Percentiles rank a stretch among this genome's conserved stretches.
These are phyloP conservation scores for Sarcophaga peregrina DNA, from an alignment of 1,140 invertebrate species.

Conservation along the genomic window DNA sequence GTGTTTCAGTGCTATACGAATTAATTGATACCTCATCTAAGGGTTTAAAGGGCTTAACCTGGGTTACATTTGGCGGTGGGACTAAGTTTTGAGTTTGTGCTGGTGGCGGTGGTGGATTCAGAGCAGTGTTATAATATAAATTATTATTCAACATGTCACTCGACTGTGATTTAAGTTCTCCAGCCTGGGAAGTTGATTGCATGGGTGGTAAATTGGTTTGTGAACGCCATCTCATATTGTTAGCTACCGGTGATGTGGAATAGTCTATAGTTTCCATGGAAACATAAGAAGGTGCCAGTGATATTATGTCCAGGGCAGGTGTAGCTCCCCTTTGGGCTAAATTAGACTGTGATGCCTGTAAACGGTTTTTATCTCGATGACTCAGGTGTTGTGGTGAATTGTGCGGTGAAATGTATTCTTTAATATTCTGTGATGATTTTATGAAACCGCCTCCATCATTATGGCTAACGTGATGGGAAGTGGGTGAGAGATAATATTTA, in stretches of 20 bases:
- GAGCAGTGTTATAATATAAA: slow-evolving; percentile 43
- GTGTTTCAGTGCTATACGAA: slow-evolving; percentile 45
- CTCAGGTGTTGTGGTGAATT: slow-evolving; percentile 56
- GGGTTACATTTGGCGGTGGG: slow-evolving; percentile 29
- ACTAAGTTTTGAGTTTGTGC: neutral
- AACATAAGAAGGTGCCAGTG: slow-evolving; percentile 59
- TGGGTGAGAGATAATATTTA: slow-evolving; percentile 63
- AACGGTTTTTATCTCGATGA: slow-evolving; percentile 2
- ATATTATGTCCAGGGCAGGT: slow-evolving; percentile 55
- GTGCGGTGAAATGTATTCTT: slow-evolving; percentile 60
- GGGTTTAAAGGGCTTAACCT: slow-evolving; percentile 42
- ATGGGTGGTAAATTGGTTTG: slow-evolving; percentile 59
- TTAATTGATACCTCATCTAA: slow-evolving; percentile 60
- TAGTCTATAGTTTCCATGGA: slow-evolving; percentile 52
- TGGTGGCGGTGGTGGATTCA: slow-evolving; percentile 14
- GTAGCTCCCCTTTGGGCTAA: slow-evolving; percentile 26
- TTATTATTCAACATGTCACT: slow-evolving; percentile 58
- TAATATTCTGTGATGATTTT: slow-evolving; percentile 64
- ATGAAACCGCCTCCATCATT: slow-evolving; percentile 62
- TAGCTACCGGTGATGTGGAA: slow-evolving; percentile 49
- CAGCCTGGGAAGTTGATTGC: slow-evolving; percentile 46
- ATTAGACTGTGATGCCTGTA: slow-evolving; percentile 31
- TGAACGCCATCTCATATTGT: slow-evolving; percentile 56
- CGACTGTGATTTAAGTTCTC: slow-evolving; percentile 55
- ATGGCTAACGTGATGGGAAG: slow-evolving; percentile 56